Evolutionary conservation across 2,888 invertebrate genomes (phyloP).

Genomic region (Automeris io): DNA sequence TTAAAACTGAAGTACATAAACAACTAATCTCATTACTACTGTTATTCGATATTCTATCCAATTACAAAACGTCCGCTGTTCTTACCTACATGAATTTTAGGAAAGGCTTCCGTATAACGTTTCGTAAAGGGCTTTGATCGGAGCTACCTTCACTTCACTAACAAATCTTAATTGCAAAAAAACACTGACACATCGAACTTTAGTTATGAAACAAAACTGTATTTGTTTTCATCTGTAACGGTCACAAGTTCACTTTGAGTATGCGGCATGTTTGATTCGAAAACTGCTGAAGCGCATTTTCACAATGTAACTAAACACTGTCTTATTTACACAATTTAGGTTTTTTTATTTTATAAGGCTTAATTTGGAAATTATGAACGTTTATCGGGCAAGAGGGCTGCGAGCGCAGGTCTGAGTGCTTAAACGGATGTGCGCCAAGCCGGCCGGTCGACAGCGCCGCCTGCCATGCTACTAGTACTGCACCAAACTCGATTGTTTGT

Average conservation of each 20-base stretch:
- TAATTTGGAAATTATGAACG: conserved; percentile 16
- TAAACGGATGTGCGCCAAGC: conserved; percentile 72
- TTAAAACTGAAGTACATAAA: not conserved
- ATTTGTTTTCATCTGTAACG: conserved; percentile 19
- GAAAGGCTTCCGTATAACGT: conserved; percentile 44
- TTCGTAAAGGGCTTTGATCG: conserved; percentile 26
- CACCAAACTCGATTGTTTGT: conserved; percentile 43
- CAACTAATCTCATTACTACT: not conserved
- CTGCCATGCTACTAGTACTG: conserved; percentile 47
- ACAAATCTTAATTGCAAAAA: conserved; percentile 22
- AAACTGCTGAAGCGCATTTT: conserved; percentile 18
- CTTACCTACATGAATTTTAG: conserved; percentile 39
- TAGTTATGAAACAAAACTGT: conserved; percentile 18
- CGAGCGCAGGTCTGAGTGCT: conserved; percentile 61
- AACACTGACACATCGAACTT: conserved; percentile 18
- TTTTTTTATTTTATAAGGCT: conserved; percentile 13
- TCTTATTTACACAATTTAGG: conserved; percentile 3
- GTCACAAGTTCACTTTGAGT: conserved; percentile 11
- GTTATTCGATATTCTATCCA: conserved; percentile 29
- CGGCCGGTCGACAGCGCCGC: conserved; percentile 59
- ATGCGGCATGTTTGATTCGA: conserved; percentile 2
- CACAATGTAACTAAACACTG: conserved; percentile 14
- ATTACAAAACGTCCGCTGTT: conserved; percentile 36
- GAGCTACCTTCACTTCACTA: conserved; percentile 26
- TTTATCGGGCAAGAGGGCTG: conserved; percentile 27